Evolutionary conservation across 2,797 vertebrate genomes (phyloP).

Genomic region (Perodicticus potto): DNA sequence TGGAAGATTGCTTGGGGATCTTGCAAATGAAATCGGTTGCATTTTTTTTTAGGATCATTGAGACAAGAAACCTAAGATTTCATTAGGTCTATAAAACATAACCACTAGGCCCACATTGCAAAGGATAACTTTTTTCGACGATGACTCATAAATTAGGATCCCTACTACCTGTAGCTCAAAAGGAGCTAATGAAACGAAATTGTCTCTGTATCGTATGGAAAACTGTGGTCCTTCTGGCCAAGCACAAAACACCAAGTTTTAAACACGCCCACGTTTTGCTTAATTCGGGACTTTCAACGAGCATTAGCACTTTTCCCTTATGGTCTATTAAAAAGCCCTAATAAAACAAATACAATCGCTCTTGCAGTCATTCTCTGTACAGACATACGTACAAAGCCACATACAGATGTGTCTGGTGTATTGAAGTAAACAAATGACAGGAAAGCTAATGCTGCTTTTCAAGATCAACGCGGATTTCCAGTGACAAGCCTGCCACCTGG

Average conservation of each 20-base stretch:
- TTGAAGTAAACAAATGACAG: constrained; percentile 38
- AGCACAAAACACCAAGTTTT: constrained; percentile 7
- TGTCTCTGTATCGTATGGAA: not conserved
- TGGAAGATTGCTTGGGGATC: not conserved
- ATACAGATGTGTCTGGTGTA: not conserved
- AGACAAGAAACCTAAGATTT: constrained; percentile 1
- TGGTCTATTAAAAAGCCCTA: not conserved
- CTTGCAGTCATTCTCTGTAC: not conserved
- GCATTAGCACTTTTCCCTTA: not conserved
- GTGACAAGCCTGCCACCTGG: not conserved
- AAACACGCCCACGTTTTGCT: constrained; percentile 30
- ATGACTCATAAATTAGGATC: constrained; percentile 37
- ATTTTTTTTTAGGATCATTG: not conserved
- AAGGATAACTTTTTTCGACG: constrained; percentile 64
- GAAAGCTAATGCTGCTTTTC: constrained; percentile 18
- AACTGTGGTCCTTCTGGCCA: constrained; percentile 15
- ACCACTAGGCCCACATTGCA: not conserved
- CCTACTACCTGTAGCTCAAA: not conserved
- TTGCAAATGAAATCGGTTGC: not conserved
- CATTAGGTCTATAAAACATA: not conserved
- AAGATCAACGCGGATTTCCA: not conserved
- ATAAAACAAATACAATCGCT: not conserved
- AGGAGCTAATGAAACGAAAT: constrained; percentile 34
- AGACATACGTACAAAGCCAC: not conserved
- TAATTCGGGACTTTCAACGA: constrained; percentile 6